phyloP scores from a whole-genome alignment of 2,888 invertebrate species.

The Agrochola litura region DNA sequence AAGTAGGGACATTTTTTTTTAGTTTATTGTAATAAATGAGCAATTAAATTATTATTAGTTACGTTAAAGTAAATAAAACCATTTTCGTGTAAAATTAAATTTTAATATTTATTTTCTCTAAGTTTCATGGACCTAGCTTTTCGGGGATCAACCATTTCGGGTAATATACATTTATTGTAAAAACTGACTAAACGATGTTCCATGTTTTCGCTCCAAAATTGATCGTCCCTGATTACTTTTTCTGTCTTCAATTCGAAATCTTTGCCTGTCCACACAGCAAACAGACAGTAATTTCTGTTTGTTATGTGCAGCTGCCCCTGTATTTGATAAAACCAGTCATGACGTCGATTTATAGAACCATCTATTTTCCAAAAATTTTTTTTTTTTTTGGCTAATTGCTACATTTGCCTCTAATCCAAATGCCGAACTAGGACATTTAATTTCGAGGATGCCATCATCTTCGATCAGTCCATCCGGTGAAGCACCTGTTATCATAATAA shows the following conservation, averaged over 20 bases:
- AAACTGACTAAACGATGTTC: neutral
- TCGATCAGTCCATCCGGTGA: too few species aligned
- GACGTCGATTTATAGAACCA: neutral
- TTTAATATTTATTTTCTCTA: neutral
- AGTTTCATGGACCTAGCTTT: conserved; percentile 1
- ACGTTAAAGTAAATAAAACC: neutral
- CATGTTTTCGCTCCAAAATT: neutral
- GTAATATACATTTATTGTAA: conserved; percentile 2
- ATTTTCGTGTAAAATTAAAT: neutral
- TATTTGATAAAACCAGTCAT: conserved; percentile 5
- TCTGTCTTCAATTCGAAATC: neutral
- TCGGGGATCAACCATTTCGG: conserved; percentile 5
- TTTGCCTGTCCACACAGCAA: conserved; percentile 11
- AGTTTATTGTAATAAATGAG: too few species aligned
- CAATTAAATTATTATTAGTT: too few species aligned
- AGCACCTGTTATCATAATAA: too few species aligned
- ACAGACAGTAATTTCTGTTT: neutral
- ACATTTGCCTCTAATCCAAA: neutral
- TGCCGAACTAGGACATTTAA: conserved; percentile 3
- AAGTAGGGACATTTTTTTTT: too few species aligned
- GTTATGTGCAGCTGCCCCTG: neutral
- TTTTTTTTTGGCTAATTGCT: neutral
- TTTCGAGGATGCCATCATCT: neutral
- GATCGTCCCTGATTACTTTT: neutral
- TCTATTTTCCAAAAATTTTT: neutral